Base-by-base conservation (phyloP, 2,113 vertebrate species). In the Silurus asotus region DNA sequence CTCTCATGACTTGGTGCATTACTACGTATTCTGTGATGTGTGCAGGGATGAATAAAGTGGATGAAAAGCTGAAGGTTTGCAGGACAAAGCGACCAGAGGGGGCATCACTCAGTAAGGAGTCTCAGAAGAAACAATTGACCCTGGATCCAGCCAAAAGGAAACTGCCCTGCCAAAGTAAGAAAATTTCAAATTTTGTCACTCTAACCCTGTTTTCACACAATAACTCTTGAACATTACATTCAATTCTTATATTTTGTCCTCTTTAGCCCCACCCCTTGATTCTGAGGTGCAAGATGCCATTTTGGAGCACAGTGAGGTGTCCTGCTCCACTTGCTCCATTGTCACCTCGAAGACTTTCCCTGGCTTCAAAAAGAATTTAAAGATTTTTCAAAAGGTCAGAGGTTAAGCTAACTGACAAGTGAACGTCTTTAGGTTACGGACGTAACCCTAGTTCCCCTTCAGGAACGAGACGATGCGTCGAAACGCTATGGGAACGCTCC, bases 311-410 rank as follows among this genome's bases (percentile, higher is more conserved):
- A 97, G 97, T 0, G 97, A 98, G 90, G 96, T 98, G 0, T 89
- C 96, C 76, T 99, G 97, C 89, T 98, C 98, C 75, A 98, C 96
- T 88, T 99, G 98, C 89, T 95, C 92, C 0, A 94, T 97, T 49
- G 96, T 98, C 90, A 97, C 96, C 85, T 94, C 97, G 69, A 99
- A 99, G 93, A 99, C 97, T 2, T 88, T 98, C 2, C 94, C 96
- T 6, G 98, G 98, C 65, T 95, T 99, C 80, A 97, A 97, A 94
- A 99, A 99, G 90, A 97, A 99, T 95, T 97, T 99, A 97, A 97
- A 99, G 67, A 97, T 98, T 91, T 99, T 97, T 92, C 97, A 98
- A 90, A 98, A 99, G 94, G 98, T 99, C 91, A 93, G 95, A 1
- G 56, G 28, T 81, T 59, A 77, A 59, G 58, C 25, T 48, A 65